A percentile compares a stretch with the other conserved stretches of the same genome.
These are phyloP conservation scores for Hydrochoerus hydrochaeris DNA, from an alignment of 2,113 vertebrate species.

Conservation along the genomic window DNA sequence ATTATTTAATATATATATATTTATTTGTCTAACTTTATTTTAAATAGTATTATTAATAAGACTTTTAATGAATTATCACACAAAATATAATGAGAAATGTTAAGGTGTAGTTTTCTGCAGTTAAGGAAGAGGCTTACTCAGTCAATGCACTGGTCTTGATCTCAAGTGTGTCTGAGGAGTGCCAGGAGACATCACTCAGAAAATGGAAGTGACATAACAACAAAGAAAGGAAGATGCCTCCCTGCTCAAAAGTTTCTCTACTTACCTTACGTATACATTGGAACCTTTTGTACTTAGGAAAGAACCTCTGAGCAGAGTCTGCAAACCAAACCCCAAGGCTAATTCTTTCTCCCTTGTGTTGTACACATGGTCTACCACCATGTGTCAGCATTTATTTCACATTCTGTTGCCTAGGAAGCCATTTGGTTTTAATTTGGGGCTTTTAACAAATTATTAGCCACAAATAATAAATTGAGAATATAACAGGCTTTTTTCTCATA, in stretches of 20 bases:
- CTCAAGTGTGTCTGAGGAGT: background rate
- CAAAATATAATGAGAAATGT: background rate
- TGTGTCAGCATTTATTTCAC: background rate
- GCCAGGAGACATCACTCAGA: background rate
- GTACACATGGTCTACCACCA: background rate
- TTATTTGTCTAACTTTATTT: background rate
- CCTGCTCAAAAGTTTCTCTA: background rate
- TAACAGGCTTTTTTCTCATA: background rate
- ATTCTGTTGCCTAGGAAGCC: background rate
- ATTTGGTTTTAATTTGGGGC: constrained; percentile 19
- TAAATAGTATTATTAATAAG: background rate
- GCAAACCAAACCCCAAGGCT: background rate
- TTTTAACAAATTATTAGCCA: constrained; percentile 1
- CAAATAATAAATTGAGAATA: background rate
- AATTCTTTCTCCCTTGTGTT: background rate
- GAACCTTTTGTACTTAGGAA: background rate
- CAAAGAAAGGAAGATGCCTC: background rate
- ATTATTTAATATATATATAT: background rate
- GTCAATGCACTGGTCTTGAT: background rate
- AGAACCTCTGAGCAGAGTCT: background rate
- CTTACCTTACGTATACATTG: background rate
- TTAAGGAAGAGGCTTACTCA: background rate
- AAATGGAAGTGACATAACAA: background rate
- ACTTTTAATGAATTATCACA: background rate
- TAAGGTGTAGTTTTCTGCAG: constrained; percentile 8